phyloP scores from a whole-genome alignment of 2,113 vertebrate genomes.

The Myanophis thanlyinensis region DNA sequence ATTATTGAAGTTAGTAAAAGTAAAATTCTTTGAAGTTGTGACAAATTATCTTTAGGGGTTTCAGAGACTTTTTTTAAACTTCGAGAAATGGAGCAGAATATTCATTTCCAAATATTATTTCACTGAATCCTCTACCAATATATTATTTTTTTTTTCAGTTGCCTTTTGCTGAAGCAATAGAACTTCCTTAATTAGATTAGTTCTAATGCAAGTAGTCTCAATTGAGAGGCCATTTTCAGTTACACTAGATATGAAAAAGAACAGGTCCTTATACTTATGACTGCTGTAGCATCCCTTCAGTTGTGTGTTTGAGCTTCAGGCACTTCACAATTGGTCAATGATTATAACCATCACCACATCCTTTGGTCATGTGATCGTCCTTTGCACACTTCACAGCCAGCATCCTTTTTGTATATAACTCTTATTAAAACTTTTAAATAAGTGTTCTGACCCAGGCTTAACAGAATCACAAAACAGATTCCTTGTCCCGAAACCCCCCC shows the following conservation, averaged over 20 bases:
- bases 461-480: too few relatives aligned
- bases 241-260: not conserved
- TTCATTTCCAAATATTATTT: not conserved
- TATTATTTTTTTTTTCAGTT: not conserved
- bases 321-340: not conserved
- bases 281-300: not conserved
- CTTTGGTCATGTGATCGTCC: not conserved
- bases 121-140: not conserved
- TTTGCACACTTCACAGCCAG: not conserved
- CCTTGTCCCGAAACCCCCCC: too few relatives aligned
- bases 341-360: not conserved
- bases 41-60: not conserved
- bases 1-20: constrained; percentile 6
- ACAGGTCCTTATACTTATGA: not conserved
- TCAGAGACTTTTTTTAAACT: not conserved
- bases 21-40: not conserved
- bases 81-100: not conserved
- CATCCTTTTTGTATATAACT: not conserved
- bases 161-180: not conserved
- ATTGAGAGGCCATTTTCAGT: not conserved
- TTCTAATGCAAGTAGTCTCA: not conserved
- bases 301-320: not conserved
- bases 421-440: not conserved
- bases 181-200: not conserved
- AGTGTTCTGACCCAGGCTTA: too few relatives aligned